A percentile compares a stretch with the other conserved stretches of the same genome.
These are phyloP conservation scores for Squalus acanthias DNA, from an alignment of 2,797 vertebrate species.

Conservation along the genomic window DNA sequence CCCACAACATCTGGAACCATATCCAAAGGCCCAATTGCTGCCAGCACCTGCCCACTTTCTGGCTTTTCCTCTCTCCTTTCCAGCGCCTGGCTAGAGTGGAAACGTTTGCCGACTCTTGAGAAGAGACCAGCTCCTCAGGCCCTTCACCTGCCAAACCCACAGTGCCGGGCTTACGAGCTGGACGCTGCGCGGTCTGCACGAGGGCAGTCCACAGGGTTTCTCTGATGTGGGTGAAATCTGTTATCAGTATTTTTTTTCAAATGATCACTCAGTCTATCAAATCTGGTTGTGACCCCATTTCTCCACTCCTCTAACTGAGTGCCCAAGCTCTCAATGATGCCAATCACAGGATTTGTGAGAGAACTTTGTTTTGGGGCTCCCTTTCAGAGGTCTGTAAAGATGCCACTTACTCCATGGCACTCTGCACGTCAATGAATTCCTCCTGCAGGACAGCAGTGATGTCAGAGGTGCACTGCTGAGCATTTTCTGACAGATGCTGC, in stretches of 20 bases:
- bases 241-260: neutral
- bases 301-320: neutral
- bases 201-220: too few species aligned
- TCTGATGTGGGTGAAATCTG: neutral
- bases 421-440: neutral
- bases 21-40: neutral
- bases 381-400: neutral
- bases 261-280: neutral
- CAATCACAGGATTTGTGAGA: neutral
- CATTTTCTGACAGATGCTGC: neutral
- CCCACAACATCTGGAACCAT: neutral
- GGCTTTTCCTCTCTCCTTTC: neutral
- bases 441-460: neutral
- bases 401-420: neutral
- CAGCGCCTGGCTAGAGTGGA: neutral
- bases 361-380: neutral
- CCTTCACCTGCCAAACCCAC: neutral
- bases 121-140: neutral
- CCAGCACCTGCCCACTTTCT: neutral
- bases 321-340: neutral
- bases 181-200: neutral
- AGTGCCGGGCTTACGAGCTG: too few species aligned
- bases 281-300: neutral
- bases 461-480: neutral
- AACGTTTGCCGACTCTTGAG: neutral